Base-by-base conservation (phyloP, 2,797 vertebrate genomes). In the Sebastes trivittatus region DNA sequence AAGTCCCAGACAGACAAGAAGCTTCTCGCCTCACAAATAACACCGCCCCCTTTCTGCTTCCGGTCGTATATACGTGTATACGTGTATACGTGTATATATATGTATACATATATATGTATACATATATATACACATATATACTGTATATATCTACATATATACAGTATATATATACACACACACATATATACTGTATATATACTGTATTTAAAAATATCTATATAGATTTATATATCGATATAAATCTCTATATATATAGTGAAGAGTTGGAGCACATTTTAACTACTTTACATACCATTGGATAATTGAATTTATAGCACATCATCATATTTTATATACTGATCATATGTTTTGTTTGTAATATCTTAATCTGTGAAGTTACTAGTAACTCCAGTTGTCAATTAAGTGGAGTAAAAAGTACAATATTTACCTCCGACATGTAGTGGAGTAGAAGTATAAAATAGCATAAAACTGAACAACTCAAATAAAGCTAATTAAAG, bases 1-100 rank as follows among this genome's bases (percentile, higher is more conserved):
- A 89, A 88, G 81, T 87, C 73, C 88, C 85, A 8, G 30, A 23
- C 6, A 16, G 29, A 42, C 36, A 14, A 1, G 13, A 38, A 67
- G 36, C n/a, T 18, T 22, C 11, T 7, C 55, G 22, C 55, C 20
- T 29, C 29, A 58, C 14, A 1, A 11, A 11, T 38, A 4, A 30
- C 22, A 5, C 14, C 52, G 13, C 36, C 65, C 1, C 25, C 1
- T 16, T 18, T 18, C 61, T 27, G 6, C 46, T 82, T 82, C 82
- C 82, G 75, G 68, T 34, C 66, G 2, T 16, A 42, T 42, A 42
- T 16, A 42, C 6, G 6, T 42, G 10, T 42, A 11, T 1, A 16
- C 14, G 14, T 42, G 3, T 16, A 42, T 25, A 25, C 23, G 23
- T 23, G 23, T 14, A 42, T 42, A 25, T 16, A 42, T 16, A 16